Evolutionary conservation across 2,113 vertebrate species (phyloP).

Genomic region (Caranx ignobilis): DNA sequence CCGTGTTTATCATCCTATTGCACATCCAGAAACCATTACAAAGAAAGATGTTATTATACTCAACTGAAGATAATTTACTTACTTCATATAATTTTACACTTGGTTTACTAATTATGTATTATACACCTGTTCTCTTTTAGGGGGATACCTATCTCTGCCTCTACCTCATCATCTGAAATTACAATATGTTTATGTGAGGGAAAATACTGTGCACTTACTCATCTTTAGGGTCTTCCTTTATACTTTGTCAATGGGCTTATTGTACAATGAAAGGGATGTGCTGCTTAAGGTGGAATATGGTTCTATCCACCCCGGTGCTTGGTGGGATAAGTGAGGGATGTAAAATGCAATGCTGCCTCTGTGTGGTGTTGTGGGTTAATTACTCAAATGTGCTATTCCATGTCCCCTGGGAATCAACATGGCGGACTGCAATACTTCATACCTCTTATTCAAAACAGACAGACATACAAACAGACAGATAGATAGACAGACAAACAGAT

Average conservation of each 20-base stretch:
- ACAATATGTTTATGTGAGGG: neutral
- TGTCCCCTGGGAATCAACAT: constrained; percentile 9
- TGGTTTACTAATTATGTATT: neutral
- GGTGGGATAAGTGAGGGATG: constrained; percentile 26
- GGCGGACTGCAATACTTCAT: neutral
- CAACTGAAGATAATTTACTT: neutral
- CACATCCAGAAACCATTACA: neutral
- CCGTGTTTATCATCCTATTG: neutral
- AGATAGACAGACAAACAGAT: neutral
- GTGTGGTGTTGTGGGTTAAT: constrained; percentile 71
- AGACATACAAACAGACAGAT: neutral
- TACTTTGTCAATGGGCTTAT: neutral
- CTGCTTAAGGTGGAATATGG: neutral
- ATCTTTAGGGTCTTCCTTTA: neutral
- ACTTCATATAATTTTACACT: neutral
- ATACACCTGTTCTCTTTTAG: neutral
- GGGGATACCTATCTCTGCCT: neutral
- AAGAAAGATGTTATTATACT: neutral
- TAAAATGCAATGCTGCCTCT: constrained; percentile 77
- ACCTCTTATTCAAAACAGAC: neutral
- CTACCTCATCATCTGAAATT: neutral
- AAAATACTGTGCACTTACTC: neutral
- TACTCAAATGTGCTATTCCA: constrained; percentile 43
- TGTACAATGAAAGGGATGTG: neutral
- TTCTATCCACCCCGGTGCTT: neutral